These are phyloP conservation scores for Anarrhichthys ocellatus DNA, from an alignment of 2,113 vertebrate species.

Conservation along the genomic window DNA sequence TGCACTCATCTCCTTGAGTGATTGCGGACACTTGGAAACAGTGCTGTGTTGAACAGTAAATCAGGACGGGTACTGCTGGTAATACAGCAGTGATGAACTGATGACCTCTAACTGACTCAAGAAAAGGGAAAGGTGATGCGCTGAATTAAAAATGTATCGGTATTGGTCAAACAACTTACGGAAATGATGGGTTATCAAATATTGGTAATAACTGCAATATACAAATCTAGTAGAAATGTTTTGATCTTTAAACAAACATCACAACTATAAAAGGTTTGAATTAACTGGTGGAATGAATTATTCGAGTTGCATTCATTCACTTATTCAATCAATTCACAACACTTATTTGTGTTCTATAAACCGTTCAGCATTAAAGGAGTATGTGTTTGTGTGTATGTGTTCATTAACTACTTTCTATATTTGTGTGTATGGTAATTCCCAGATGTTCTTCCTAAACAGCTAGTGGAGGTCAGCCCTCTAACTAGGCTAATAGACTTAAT, in stretches of 20 bases:
- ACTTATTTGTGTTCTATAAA: slow-evolving; percentile 7
- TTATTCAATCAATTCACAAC: not conserved
- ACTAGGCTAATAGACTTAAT: slow-evolving; percentile 77
- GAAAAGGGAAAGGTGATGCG: not conserved
- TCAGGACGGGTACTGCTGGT: not conserved
- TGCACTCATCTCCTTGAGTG: slow-evolving; percentile 6
- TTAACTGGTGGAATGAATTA: not conserved
- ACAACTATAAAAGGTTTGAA: not conserved
- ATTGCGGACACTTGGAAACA: slow-evolving; percentile 22
- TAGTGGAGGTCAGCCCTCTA: slow-evolving; percentile 55
- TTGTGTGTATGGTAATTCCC: slow-evolving; percentile 63
- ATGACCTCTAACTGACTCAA: not conserved
- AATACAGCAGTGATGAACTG: not conserved
- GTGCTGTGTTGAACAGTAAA: slow-evolving; percentile 7
- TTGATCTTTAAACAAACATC: slow-evolving; percentile 7
- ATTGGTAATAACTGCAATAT: not conserved
- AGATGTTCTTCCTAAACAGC: slow-evolving; percentile 62
- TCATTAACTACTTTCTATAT: slow-evolving; percentile 53
- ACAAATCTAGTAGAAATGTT: not conserved
- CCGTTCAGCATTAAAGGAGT: slow-evolving; percentile 2
- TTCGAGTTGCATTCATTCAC: not conserved
- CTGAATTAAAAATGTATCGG: not conserved
- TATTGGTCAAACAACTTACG: not conserved
- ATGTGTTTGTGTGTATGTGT: slow-evolving; percentile 30
- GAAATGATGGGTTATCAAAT: not conserved